Base-by-base conservation (phyloP, 2,113 vertebrate genomes). In the Orientallactaga bullata region DNA sequence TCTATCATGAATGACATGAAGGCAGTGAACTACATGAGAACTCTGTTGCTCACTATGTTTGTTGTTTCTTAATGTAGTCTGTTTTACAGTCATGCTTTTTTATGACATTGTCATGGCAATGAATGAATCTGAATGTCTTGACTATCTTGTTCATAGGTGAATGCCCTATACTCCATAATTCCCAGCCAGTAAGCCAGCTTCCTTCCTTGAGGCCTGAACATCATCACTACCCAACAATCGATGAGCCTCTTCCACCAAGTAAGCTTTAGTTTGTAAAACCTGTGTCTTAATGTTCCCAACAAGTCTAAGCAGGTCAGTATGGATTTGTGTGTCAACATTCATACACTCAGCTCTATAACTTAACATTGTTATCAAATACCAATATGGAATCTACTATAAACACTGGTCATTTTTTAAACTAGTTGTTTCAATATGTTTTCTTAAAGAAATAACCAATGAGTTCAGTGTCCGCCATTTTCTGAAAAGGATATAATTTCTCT, bases 161-260 rank as follows among this genome's bases (percentile, higher is more conserved):
- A 98, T 98, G 97, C 96, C 98, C 98, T 98, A 98, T 98, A 97
- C 98, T 98, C 93, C 98, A 98, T 98, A 98, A 98, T 98, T 98
- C 98, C 97, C 99, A 98, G 98, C 98, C 99, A 98, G 98, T 99
- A 98, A 99, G 98, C 98, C 99, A 99, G 96, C 98, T 99, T 98
- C 99, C 99, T 98, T 99, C 99, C 97, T 98, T 99, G 99, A 98
- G 98, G 98, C 98, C 99, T 98, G 99, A 99, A 96, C 98, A 99
- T 95, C 98, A 99, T 98, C 99, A 99, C 98, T 99, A 99, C 98
- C 99, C 99, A 98, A 99, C 99, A 98, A 99, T 99, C 96, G 99
- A 99, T 98, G 99, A 99, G 97, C 98, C 99, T 98, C 99, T 99
- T 98, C 99, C 99, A 97, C 99, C 99, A 99, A 99, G 99, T 99